These are phyloP conservation scores for Narcine bancroftii DNA, from an alignment of 2,113 vertebrate species.

Conservation along the genomic window DNA sequence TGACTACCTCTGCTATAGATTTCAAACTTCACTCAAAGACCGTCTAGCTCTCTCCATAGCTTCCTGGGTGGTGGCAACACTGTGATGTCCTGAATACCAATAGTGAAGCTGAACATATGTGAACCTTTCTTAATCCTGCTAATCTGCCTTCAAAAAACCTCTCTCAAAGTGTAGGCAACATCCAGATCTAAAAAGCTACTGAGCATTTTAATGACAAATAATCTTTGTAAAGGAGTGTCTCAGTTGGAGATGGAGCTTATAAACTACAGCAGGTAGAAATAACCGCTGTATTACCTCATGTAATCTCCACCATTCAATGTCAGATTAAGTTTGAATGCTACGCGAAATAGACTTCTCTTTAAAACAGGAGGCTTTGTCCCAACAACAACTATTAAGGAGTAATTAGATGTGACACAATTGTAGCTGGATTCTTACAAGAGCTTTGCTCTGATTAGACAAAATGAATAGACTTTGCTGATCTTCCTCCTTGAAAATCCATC, in stretches of 20 bases:
- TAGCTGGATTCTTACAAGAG: conserved; percentile 65
- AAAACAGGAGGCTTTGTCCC: conserved; percentile 63
- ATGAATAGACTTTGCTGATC: conserved; percentile 70
- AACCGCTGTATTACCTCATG: conserved; percentile 55
- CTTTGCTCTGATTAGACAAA: conserved; percentile 77
- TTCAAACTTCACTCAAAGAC: conserved; percentile 19
- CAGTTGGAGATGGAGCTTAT: conserved; percentile 59
- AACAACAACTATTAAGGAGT: conserved; percentile 76
- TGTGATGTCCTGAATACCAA: conserved; percentile 81
- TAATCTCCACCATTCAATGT: conserved; percentile 56
- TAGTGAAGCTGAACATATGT: conserved; percentile 93
- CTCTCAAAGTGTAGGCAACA: conserved; percentile 77
- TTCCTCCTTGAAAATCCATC: conserved; percentile 62
- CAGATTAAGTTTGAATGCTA: conserved; percentile 57
- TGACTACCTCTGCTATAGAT: conserved; percentile 38
- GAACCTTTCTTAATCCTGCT: conserved; percentile 94
- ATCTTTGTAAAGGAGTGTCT: conserved; percentile 54
- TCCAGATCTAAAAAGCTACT: conserved; percentile 58
- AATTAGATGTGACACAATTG: conserved; percentile 89
- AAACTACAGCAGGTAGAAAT: conserved; percentile 61
- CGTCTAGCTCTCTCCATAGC: conserved; percentile 47
- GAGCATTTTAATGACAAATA: conserved; percentile 67
- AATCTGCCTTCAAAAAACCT: conserved; percentile 85
- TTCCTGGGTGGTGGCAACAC: conserved; percentile 74
- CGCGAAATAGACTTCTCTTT: conserved; percentile 56